phyloP scores from a whole-genome alignment of 2,888 invertebrate genomes.

The Artemia sinica region DNA sequence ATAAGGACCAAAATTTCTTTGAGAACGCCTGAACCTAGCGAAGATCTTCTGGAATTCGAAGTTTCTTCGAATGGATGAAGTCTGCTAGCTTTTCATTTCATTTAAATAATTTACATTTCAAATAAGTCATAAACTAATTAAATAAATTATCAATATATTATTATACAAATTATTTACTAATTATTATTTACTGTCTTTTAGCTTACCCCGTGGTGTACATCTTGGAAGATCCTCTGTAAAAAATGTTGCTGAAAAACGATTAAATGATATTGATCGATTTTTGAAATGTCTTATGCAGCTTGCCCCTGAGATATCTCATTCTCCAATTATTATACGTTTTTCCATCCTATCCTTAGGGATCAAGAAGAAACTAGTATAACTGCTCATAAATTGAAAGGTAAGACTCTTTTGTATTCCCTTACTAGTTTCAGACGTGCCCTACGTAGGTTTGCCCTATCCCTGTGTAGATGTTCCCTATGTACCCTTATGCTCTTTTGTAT shows the following conservation, averaged over 20 bases:
- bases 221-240: constrained; percentile 78
- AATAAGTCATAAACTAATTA: constrained; percentile 21
- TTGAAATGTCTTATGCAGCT: constrained; percentile 65
- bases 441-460: no score
- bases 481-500: no score
- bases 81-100: not conserved
- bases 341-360: constrained; percentile 84
- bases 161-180: no score
- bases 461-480: no score
- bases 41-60: no score
- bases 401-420: no score
- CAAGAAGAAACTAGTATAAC: constrained; percentile 63
- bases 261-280: constrained; percentile 71
- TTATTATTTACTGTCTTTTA: constrained; percentile 30
- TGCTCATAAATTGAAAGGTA: constrained; percentile 57
- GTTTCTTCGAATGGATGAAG: constrained; percentile 17
- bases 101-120: constrained; percentile 19
- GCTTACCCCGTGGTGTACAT: constrained; percentile 35
- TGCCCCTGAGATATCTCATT: constrained; percentile 84
- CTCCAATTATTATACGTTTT: constrained; percentile 96
- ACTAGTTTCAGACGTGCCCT: no score
- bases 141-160: no score
- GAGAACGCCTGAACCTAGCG: no score
- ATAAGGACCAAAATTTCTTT: no score
- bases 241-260: constrained; percentile 82